Evolutionary conservation across 2,113 vertebrate genomes (phyloP), one percentile per base, ranked within the genome.

Genomic region (Natator depressus): DNA sequence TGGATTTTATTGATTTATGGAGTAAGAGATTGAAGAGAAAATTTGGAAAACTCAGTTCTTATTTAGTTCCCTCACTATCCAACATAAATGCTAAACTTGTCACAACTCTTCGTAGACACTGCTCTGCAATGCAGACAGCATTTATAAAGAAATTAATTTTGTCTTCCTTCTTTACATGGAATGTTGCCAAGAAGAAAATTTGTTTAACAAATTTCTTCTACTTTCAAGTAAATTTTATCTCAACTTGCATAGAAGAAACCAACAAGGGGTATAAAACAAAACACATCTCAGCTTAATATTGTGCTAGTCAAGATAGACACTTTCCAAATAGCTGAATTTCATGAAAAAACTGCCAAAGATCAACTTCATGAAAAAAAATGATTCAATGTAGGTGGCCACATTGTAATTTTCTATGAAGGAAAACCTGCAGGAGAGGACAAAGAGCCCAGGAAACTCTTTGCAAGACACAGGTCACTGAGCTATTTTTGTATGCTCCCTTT

Each of bases 141-240:
- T 82, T 96, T 92, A 92, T 51, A 93, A 89, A 93, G 92, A 93
- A 91, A 95, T 94, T 93, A 93, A 95, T 94, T 53, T 96, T 88
- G 59, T 57, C 76, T 94, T 95, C 87, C 42, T 10, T 91, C 90
- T 90, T 89, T 93, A 95, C 46, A 1, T 84, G 89, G 79, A 24
- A n/a, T 86, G 96, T 97, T 90, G 88, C 88, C 89, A 90, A 92
- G 87, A 47, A 96, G 93, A 94, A 51, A 84, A 84, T 57, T 57
- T 57, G 62, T 85, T 95, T 96, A 97, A 93, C 85, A 27, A 93
- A 96, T 96, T 96, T 96, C 89, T 69, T 96, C 80, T 96, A 93
- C 87, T 93, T 95, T 96, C 62, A 95, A 95, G 94, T 54, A 96
- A 91, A 92, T 91, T 95, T 96, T 96, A 65, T 93, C 94, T 93